A percentile compares a stretch with the other conserved stretches of the same genome.
These are phyloP conservation scores for Megaustenia siamemsis DNA, from an alignment of 2,888 invertebrate species.

Conservation along the genomic window DNA sequence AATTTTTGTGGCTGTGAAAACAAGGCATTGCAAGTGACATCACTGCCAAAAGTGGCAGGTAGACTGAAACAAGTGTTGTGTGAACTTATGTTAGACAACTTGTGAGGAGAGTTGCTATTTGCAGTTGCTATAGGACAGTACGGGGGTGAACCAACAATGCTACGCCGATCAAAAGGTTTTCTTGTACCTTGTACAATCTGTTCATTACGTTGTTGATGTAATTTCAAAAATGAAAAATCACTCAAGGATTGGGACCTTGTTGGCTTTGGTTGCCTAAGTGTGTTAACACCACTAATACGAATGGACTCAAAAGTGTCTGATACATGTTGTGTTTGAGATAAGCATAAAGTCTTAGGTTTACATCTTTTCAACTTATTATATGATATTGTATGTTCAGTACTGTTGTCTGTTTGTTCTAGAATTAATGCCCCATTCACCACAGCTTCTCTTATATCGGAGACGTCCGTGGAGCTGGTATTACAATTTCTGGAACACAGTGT, in stretches of 20 bases:
- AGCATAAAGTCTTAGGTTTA: no score
- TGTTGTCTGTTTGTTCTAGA: neutral
- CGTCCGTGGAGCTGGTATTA: neutral
- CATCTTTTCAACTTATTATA: neutral
- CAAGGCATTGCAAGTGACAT: neutral
- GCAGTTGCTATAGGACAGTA: neutral
- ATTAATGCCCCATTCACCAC: neutral
- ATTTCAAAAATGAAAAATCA: neutral
- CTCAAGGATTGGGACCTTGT: neutral
- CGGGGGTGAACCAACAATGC: neutral
- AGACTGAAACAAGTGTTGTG: constrained; percentile 23
- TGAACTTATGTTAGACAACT: no score
- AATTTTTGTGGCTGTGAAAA: neutral
- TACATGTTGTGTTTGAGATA: neutral
- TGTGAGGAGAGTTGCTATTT: neutral
- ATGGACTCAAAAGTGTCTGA: neutral
- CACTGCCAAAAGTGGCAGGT: constrained; percentile 20
- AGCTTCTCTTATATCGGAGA: neutral
- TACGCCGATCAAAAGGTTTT: neutral
- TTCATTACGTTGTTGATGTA: neutral
- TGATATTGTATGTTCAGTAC: neutral
- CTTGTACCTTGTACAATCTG: neutral
- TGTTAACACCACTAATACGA: neutral
- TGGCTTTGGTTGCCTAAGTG: neutral
- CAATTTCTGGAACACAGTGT: neutral